Base-by-base conservation (phyloP, 1,140 invertebrate genomes). In the Drosophila pseudoobscura region DNA sequence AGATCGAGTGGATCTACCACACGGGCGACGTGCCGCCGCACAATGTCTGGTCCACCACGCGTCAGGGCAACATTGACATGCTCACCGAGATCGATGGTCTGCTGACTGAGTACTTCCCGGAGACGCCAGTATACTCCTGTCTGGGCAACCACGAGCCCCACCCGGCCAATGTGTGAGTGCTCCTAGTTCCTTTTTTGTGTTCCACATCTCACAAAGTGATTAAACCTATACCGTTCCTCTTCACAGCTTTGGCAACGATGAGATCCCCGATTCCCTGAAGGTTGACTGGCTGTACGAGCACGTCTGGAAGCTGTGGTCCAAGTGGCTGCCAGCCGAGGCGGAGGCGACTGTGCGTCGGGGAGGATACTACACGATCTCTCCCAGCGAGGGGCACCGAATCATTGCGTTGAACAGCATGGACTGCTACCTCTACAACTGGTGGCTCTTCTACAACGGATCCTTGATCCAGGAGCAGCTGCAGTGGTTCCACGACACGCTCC, bases 111-210 rank as follows among this genome's bases (percentile, higher is more conserved):
- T 92, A 93, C 56, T 95, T 97, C 70, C 93, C 94, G 1, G 92
- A 94, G 41, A 94, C 93, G 35, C 92, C 93, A 3, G 92, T 98
- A 8, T 95, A 94, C 83, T 94, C 95, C 3, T 93, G 95, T 26
- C 89, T 98, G 47, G 97, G 97, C 49, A 98, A 98, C 90, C 97
- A 98, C 79, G 97, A 98, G 92, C 93, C 96, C 52, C 94, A 96
- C 91, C 97, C 97, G 13, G 92, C 96, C 1, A 97, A 98, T 92
- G 94, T 95, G 82, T 87, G 69, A 54, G 80, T 78, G 24, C 24
- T 44, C 11, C 26, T 63, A 2, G 17, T 20, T 63, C n/a, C 26
- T n/a, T 29, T n/a, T 45, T 15, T 57, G 20, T 31, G 46, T 47
- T 31, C 55, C 26, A 35, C 20, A 69, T 50, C 35, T 39, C 35